Evolutionary conservation across 2,113 vertebrate genomes (phyloP).

Genomic region (Tapirus terrestris): DNA sequence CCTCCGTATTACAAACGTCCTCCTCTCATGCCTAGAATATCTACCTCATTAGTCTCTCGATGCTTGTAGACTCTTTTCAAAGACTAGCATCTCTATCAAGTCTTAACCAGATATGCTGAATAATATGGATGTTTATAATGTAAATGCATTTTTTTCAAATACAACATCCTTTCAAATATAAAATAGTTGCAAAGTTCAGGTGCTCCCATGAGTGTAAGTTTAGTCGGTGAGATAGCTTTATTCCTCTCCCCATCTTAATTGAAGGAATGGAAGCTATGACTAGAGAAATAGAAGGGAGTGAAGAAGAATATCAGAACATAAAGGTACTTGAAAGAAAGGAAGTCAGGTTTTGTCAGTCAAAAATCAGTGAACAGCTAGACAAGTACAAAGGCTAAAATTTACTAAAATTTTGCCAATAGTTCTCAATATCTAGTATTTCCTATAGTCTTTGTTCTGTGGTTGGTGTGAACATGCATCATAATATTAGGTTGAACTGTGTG

Average conservation of each 20-base stretch:
- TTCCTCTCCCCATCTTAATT: background rate
- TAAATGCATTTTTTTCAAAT: background rate
- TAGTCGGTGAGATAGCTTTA: background rate
- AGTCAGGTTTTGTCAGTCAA: background rate
- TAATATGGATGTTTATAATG: background rate
- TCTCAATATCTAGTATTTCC: background rate
- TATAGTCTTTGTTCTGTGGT: background rate
- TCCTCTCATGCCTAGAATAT: background rate
- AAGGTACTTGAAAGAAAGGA: background rate
- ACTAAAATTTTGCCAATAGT: background rate
- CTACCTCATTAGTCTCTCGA: background rate
- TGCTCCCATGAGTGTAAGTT: no score
- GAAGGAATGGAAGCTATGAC: background rate
- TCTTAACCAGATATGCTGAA: background rate
- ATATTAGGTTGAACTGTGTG: background rate
- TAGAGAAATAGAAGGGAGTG: background rate
- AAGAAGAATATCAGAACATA: background rate
- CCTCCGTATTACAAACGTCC: accelerated
- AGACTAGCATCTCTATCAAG: background rate
- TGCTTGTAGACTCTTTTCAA: background rate
- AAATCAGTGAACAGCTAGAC: background rate
- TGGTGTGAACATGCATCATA: background rate
- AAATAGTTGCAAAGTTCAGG: background rate
- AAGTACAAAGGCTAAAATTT: background rate
- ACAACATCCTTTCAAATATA: background rate